These are phyloP conservation scores for Fulmarus glacialis DNA, from an alignment of 2,113 vertebrate species.

Conservation along the genomic window DNA sequence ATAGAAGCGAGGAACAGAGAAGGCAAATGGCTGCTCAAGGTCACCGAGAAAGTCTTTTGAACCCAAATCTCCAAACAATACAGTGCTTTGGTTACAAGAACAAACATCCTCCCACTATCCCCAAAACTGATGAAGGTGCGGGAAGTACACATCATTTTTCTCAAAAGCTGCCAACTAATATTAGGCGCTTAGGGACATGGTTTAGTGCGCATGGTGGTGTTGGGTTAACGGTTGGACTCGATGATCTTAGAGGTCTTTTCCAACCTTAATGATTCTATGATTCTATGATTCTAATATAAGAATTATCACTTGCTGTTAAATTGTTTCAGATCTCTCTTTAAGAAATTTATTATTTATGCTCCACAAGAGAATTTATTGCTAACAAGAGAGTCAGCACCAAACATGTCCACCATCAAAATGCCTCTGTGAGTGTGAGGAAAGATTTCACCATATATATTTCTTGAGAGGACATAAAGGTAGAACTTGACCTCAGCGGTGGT, in stretches of 20 bases:
- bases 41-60: background rate
- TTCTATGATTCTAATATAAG: background rate
- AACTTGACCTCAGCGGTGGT: background rate
- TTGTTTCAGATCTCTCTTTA: background rate
- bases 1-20: background rate
- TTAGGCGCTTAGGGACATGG: too few species aligned
- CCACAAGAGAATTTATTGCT: background rate
- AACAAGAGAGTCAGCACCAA: background rate
- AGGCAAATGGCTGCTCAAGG: background rate
- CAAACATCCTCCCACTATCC: background rate
- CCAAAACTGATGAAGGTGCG: background rate
- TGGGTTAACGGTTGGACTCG: too few species aligned
- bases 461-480: background rate
- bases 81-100: background rate
- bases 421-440: background rate
- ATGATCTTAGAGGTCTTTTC: too few species aligned
- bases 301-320: constrained; percentile 24
- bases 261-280: too few species aligned
- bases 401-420: background rate
- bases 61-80: background rate
- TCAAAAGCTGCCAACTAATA: background rate
- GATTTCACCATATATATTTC: background rate
- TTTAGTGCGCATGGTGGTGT: too few species aligned
- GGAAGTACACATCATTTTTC: background rate
- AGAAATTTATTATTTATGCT: background rate